Evolutionary conservation across 2,797 vertebrate genomes (phyloP).

Genomic region (Rhynchotus rufescens): DNA sequence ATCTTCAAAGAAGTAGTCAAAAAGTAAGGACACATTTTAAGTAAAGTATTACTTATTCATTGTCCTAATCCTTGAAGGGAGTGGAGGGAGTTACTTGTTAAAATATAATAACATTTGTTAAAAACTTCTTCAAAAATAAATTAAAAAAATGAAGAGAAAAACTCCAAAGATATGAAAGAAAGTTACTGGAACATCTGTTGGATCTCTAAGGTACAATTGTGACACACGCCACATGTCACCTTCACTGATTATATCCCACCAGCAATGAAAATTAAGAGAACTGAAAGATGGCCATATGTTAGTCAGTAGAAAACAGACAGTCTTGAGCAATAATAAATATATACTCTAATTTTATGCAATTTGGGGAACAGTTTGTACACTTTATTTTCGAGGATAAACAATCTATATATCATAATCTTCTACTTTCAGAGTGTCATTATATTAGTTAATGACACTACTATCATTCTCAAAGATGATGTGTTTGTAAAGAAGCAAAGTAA

Average conservation of each 20-base stretch:
- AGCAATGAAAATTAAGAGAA: slow-evolving; percentile 74
- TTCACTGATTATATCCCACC: slow-evolving; percentile 65
- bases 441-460: not conserved
- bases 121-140: not conserved
- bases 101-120: not conserved
- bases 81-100: not conserved
- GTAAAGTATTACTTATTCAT: not conserved
- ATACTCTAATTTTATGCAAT: slow-evolving; percentile 33
- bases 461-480: not conserved
- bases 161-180: not conserved
- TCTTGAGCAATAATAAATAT: slow-evolving; percentile 50
- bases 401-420: not conserved
- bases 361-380: not conserved
- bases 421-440: not conserved
- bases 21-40: not conserved
- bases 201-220: slow-evolving; percentile 62
- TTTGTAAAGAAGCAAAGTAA: not conserved
- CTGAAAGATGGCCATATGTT: slow-evolving; percentile 66
- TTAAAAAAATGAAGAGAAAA: not conserved
- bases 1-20: not conserved
- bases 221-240: slow-evolving; percentile 64
- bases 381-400: not conserved
- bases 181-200: slow-evolving; percentile 64
- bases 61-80: not conserved
- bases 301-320: slow-evolving; percentile 22